These are phyloP conservation scores for Siniperca obscura DNA, from an alignment of 2,797 vertebrate genomes.

Conservation along the genomic window DNA sequence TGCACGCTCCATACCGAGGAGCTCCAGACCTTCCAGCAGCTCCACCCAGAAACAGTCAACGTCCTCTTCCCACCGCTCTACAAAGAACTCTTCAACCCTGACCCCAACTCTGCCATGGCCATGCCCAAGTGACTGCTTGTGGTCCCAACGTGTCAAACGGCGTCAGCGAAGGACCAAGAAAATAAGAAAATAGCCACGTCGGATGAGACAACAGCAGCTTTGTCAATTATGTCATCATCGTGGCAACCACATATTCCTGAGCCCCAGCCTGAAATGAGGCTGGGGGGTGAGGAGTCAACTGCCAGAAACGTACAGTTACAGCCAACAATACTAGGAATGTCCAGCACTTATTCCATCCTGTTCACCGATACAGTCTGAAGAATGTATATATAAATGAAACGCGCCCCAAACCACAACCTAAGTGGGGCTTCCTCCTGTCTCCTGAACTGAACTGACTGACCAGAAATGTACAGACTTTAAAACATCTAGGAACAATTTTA, in stretches of 20 bases:
- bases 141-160: slow-evolving; percentile 74
- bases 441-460: slow-evolving; percentile 89
- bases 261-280: slow-evolving; percentile 49
- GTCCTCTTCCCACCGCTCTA: slow-evolving; percentile 98
- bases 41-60: slow-evolving; percentile 98
- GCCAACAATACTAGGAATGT: slow-evolving; percentile 97
- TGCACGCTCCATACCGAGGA: slow-evolving; percentile 99
- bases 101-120: slow-evolving; percentile 93
- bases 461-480: slow-evolving; percentile 96
- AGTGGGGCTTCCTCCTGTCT: slow-evolving; percentile 83
- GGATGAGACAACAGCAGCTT: slow-evolving; percentile 31
- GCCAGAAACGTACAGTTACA: slow-evolving; percentile 77
- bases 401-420: slow-evolving; percentile 84
- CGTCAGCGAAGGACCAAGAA: slow-evolving; percentile 73
- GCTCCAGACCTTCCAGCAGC: slow-evolving; percentile 98
- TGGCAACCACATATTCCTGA: slow-evolving; percentile 64
- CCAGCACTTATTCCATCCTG: slow-evolving; percentile 96
- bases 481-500: slow-evolving; percentile 80
- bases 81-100: slow-evolving; percentile 99
- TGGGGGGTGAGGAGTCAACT: slow-evolving; percentile 60
- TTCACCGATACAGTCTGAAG: slow-evolving; percentile 99
- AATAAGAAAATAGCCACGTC: slow-evolving; percentile 74
- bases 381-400: slow-evolving; percentile 95
- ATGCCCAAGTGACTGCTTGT: slow-evolving; percentile 93
- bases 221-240: slow-evolving; percentile 42